Evolutionary conservation across 1,140 invertebrate genomes (phyloP), one percentile per base, ranked within the genome.

Genomic region (Megathymus violae): DNA sequence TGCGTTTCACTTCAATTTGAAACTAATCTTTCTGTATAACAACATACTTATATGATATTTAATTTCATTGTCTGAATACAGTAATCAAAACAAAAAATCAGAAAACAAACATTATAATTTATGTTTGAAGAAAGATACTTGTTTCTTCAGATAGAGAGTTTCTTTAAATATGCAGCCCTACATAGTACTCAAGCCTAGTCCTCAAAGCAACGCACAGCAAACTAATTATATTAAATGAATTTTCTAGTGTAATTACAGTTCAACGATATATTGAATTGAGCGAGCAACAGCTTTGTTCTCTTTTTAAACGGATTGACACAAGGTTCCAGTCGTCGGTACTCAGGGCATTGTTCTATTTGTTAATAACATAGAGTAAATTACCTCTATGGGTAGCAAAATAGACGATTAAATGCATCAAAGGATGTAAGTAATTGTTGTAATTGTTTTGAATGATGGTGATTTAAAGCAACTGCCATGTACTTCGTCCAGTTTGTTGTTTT

Each of bases 201-300:
- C 50, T 54, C 50, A 36, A 54, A 41, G 50, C 50, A 54, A 41
- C 50, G 36, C 40, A 54, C 50, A 34, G 50, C 50, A 54, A 54
- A 54, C 50, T 54, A 56, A 56, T 56, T 56, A 56, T 43, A 56
- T 43, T 54, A 54, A 54, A 54, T 41, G 51, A 54, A 54, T 54
- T 54, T 54, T 54, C 51, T 54, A 54, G 51, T 54, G 38, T 43
- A 54, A 43, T 54, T 54, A 38, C 51, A 54, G 51, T 56, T 56
- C 51, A 43, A 56, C 51, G 36, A 56, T 36, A 56, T 56, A 56
- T 56, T 56, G 51, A 56, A 56, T 56, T 56, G 51, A 56, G 19
- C 51, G 51, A 56, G 51, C 41, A 56, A 56, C 22, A 56, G 51
- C 51, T 56, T 56, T 56, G 51, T 56, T 56, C 51, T n/a, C 51